Base-by-base conservation (phyloP, 2,113 vertebrate species). In the Camarhynchus parvulus region DNA sequence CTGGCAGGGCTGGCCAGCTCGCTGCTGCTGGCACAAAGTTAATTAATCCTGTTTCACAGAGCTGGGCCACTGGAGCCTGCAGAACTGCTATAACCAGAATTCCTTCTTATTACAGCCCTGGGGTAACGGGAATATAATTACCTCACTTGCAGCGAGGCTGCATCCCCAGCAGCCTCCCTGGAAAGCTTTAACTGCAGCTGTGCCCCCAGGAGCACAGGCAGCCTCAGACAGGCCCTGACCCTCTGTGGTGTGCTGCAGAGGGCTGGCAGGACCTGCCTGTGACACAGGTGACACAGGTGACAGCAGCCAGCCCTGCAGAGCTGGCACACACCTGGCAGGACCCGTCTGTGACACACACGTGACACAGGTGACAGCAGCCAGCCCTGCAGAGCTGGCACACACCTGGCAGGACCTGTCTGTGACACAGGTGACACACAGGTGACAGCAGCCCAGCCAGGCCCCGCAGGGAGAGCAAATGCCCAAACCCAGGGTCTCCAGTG, bases 171-270 rank as follows among this genome's bases (percentile, higher is more conserved):
- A 72, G 52, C 5, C 47, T 13, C 1, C 73, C 68, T 72, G 92
- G 39, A 35, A 33, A 41, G 13, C 15, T 44, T 27, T 23, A 25
- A 2, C 13, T 56, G 35, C 94, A 82, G 58, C 39, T 24, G 39
- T 12, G 63, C 11, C 59, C n/a, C 55, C 21, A 46, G 63, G 59
- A 42, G 42, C 3, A 6, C 46, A 24, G 72, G 31, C 79, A 33
- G 66, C 72, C 11, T 24, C 77, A 22, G 24, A 7, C 53, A 19
- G 31, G 37, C 13, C 8, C 46, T 31, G 1, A 5, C 15, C 6
- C 7, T 2, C 5, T 1, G 1, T 1, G 9, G 39, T 23, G 9
- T 13, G 2, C 10, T 7, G 19, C 2, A 11, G n/a, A 2, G 6
- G 58, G 63, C 23, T 15, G 72, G 17, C 7, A 31, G 39, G n/a